Evolutionary conservation across 2,888 invertebrate species (phyloP), one percentile per base, ranked within the genome.

Genomic region (Hydraecia micacea): DNA sequence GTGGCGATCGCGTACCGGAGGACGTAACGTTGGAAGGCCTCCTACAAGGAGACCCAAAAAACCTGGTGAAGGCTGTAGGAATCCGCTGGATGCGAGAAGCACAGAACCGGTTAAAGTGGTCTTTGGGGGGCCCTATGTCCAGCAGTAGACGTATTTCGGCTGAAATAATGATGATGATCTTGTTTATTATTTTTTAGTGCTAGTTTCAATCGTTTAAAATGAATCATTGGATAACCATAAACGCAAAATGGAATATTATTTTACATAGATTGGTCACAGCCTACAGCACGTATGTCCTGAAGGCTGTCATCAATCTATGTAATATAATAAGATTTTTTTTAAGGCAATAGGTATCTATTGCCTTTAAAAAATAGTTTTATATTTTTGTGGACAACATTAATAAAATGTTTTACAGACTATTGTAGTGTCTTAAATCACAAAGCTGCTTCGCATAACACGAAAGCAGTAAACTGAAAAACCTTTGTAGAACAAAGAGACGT

Each of bases 401-500:
- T 32, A 42, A 60, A 80, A 77, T 8, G 6, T 25, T 28, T 25
- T 60, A 5, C 11, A 60, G n/a, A 81, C 7, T 18, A 28, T 55
- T 55, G 9, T 32, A 36, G 0, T 25, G 18, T 21, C 28, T 4
- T 75, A 49, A 82, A 75, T 75, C 76, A 49, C 18, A 25, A 58
- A 66, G 36, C n/a, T 28, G 42, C 21, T 60, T 25, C n/a, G 6
- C 60, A 75, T 75, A 39, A 52, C 69, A 55, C 36, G 72, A 66
- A n/a, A 72, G 21, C 36, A 67, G 60, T 55, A 39, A 7, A 72
- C 58, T 15, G 13, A 70, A 73, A 67, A 68, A 65, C 36, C 28
- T 62, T 58, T 25, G 36, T 18, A 46, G 21, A 75, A 71, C 66
- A 68, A 71, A 60, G 70, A 42, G 49, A 65, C 60, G 28, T 75